A percentile compares a stretch with the other conserved stretches of the same genome.
Evolutionary conservation across 2,113 vertebrate genomes (phyloP).

Genomic region (Puntigrus tetrazona): DNA sequence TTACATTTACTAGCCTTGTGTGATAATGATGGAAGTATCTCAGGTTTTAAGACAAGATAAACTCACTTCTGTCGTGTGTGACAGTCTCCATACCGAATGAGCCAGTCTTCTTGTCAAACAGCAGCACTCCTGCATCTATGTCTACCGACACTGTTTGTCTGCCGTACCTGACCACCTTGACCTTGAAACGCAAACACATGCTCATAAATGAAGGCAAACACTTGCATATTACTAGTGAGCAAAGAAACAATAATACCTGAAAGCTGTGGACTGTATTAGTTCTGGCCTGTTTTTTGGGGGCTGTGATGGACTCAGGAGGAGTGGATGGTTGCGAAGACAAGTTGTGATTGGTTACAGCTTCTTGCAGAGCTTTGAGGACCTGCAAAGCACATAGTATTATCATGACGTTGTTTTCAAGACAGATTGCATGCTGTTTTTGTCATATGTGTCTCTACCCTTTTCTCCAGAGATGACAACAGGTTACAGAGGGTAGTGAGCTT

Average conservation of each 20-base stretch:
- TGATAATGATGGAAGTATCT: background rate
- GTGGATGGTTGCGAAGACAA: conserved; percentile 72
- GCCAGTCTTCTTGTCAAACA: conserved; percentile 72
- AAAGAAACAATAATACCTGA: conserved; percentile 66
- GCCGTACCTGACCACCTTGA: conserved; percentile 79
- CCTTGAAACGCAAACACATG: conserved; percentile 65
- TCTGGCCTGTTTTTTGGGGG: conserved; percentile 61
- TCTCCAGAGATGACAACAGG: conserved; percentile 82
- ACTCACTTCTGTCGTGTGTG: conserved; percentile 80
- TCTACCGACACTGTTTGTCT: conserved; percentile 76
- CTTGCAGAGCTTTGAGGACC: conserved; percentile 83
- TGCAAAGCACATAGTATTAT: conserved; percentile 52
- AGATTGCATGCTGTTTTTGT: background rate
- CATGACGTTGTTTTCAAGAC: background rate
- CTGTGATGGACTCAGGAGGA: conserved; percentile 38
- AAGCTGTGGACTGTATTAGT: conserved; percentile 77
- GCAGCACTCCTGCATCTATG: conserved; percentile 76
- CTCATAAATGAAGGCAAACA: conserved; percentile 3
- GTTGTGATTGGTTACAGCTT: conserved; percentile 79
- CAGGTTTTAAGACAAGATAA: background rate
- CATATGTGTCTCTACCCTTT: conserved; percentile 72
- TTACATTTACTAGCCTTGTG: background rate
- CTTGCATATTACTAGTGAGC: background rate
- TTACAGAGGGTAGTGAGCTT: conserved; percentile 81
- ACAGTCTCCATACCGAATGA: conserved; percentile 74